Evolutionary conservation across 1,140 invertebrate genomes (phyloP).

Genomic region (Chironomus striatipennis): DNA sequence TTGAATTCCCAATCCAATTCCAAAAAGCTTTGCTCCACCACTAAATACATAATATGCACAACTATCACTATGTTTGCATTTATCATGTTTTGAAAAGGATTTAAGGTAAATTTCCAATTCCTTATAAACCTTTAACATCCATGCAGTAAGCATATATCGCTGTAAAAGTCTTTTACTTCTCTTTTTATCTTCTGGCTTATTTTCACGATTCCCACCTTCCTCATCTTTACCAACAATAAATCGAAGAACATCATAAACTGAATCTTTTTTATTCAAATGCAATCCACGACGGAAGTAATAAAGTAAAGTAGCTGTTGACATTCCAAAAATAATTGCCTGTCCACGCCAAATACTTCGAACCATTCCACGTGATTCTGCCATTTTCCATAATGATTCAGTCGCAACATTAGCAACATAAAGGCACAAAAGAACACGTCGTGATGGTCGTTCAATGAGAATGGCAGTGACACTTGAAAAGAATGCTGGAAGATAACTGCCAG

Average conservation of each 20-base stretch:
- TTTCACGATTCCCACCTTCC: constrained; percentile 35
- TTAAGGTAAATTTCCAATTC: constrained; percentile 43
- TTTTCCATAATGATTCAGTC: constrained; percentile 66
- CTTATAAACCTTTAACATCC: constrained; percentile 39
- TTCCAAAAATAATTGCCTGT: constrained; percentile 55
- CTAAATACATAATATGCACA: constrained; percentile 49
- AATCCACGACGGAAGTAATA: constrained; percentile 48
- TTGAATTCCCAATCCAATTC: constrained; percentile 50
- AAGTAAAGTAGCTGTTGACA: constrained; percentile 49
- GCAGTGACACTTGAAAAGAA: constrained; percentile 60
- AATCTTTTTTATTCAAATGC: constrained; percentile 44
- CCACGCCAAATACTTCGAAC: constrained; percentile 53
- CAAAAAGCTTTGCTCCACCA: constrained; percentile 48
- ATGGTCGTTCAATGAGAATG: constrained; percentile 65
- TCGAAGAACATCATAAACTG: constrained; percentile 56
- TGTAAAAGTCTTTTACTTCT: constrained; percentile 15
- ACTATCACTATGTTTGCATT: constrained; percentile 52
- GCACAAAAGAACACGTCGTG: constrained; percentile 57
- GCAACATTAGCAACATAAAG: constrained; percentile 77
- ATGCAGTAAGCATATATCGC: constrained; percentile 22
- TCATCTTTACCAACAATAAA: constrained; percentile 56
- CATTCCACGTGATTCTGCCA: constrained; percentile 55
- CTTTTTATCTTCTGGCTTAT: constrained; percentile 26
- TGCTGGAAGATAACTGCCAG: constrained; percentile 60
- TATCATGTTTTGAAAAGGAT: constrained; percentile 42